Base-by-base conservation (phyloP, 2,113 vertebrate genomes). In the Cottus gobio region DNA sequence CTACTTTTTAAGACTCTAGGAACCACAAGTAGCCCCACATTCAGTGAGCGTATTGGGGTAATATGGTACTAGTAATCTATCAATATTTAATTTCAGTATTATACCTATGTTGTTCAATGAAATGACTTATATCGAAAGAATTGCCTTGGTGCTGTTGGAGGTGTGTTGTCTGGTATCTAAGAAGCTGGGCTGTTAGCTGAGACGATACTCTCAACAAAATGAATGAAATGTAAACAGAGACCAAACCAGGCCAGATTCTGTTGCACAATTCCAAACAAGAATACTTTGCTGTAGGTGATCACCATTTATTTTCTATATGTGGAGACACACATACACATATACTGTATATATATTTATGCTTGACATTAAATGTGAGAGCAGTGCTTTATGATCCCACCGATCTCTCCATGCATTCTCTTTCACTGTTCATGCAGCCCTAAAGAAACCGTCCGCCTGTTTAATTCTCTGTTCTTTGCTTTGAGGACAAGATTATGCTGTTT, bases 141-240 rank as follows among this genome's bases (percentile, higher is more conserved):
- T 28, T n/a, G 15, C n/a, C 26, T 11, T 37, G 44, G 31, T 18
- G 16, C 18, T 71, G 15, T 71, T 13, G 52, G 70, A 57, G 30
- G 52, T 69, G 68, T 60, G 28, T 61, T 61, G 52, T 37, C 5
- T 50, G 60, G 65, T 79, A 84, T 69, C 84, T 67, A 78, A 30
- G 86, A 74, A 71, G 44, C 80, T 46, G 56, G 34, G 36, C 20
- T 78, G 67, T 86, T 86, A 8, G 4, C 0, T 0, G 16, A 57
- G 58, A 70, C 50, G 5, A 26, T 26, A 54, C 56, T 16, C 18
- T 12, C 22, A 56, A 72, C 36, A 61, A 70, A 69, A 77, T 78
- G 68, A 56, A 24, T 56, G 58, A 76, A 79, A 84, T 77, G 78
- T 70, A 84, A 87, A 71, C 79, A 89, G 56, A 16, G n/a, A 63